Conservation (phyloP, 2,888 invertebrate genomes). For the Acanthococcus lagerstroemiae region DNA sequence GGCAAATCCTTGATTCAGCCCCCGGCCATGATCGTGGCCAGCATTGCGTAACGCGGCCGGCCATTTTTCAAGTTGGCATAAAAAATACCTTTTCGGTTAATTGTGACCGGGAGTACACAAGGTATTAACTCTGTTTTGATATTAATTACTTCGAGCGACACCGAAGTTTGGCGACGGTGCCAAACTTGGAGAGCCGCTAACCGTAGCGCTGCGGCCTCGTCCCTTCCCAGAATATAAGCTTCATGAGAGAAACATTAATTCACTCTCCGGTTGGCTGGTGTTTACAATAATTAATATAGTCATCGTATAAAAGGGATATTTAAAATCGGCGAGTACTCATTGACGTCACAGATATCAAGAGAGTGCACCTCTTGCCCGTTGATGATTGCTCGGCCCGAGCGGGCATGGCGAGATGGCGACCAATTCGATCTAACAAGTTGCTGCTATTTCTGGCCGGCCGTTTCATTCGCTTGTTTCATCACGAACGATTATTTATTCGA, state of each 20-base stretch:
- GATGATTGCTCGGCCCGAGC: no score
- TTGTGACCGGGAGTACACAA: neutral
- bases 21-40: neutral
- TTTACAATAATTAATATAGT: slow-evolving; percentile 27
- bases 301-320: slow-evolving; percentile 16
- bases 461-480: slow-evolving; percentile 12
- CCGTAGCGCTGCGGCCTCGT: neutral
- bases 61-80: no score
- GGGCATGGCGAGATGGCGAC: no score
- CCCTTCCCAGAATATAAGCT: slow-evolving; percentile 11
- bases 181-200: slow-evolving; percentile 10
- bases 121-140: slow-evolving; percentile 14
- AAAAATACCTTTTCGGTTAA: neutral
- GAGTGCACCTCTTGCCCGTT: neutral
- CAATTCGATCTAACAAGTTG: slow-evolving; percentile 6
- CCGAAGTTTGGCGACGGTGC: slow-evolving; percentile 12
- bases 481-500: slow-evolving; percentile 20
- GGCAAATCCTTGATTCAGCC: neutral
- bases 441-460: slow-evolving; percentile 18
- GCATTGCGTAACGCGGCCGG: neutral
- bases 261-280: slow-evolving; percentile 16
- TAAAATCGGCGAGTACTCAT: slow-evolving; percentile 23
- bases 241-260: slow-evolving; percentile 21
- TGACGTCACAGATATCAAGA: slow-evolving; percentile 21
- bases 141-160: slow-evolving; percentile 18